These are phyloP conservation scores for Drosophila arizonae DNA, from an alignment of 1,140 invertebrate genomes.

Conservation along the genomic window DNA sequence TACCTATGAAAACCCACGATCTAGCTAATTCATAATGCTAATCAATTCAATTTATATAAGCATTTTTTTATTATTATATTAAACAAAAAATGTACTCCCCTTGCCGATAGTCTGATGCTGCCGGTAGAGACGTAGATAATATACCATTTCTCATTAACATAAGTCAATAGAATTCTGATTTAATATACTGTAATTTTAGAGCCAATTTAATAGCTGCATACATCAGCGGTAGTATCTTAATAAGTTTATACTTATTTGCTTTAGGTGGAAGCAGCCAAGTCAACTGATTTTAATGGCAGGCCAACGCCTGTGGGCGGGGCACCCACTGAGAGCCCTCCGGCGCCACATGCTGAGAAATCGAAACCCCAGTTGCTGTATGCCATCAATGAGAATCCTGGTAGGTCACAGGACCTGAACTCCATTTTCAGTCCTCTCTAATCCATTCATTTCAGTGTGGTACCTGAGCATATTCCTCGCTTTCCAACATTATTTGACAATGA, in stretches of 20 bases:
- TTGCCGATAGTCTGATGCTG: neutral
- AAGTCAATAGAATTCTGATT: conserved; percentile 57
- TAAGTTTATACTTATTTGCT: conserved; percentile 15
- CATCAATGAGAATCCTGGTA: conserved; percentile 90
- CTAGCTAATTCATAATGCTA: conserved; percentile 48
- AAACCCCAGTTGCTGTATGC: conserved; percentile 85
- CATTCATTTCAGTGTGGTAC: conserved; percentile 85
- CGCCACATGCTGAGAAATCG: conserved; percentile 35
- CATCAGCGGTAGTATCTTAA: conserved; percentile 14
- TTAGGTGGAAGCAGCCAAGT: conserved; percentile 40
- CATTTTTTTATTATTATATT: conserved; percentile 45
- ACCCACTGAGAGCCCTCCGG: conserved; percentile 1
- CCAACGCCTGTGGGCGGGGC: conserved; percentile 22
- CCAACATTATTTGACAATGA: conserved; percentile 94
- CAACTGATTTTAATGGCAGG: conserved; percentile 13
- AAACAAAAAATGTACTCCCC: conserved; percentile 37
- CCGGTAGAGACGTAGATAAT: neutral
- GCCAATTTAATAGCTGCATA: conserved; percentile 15
- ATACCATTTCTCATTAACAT: conserved; percentile 49
- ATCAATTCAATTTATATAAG: conserved; percentile 53
- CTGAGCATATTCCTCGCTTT: conserved; percentile 91
- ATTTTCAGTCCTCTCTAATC: neutral
- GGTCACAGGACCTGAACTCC: neutral
- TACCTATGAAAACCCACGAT: conserved; percentile 12
- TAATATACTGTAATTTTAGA: conserved; percentile 28